These are phyloP conservation scores for Cervus canadensis DNA, from an alignment of 2,113 vertebrate genomes.

Conservation along the genomic window DNA sequence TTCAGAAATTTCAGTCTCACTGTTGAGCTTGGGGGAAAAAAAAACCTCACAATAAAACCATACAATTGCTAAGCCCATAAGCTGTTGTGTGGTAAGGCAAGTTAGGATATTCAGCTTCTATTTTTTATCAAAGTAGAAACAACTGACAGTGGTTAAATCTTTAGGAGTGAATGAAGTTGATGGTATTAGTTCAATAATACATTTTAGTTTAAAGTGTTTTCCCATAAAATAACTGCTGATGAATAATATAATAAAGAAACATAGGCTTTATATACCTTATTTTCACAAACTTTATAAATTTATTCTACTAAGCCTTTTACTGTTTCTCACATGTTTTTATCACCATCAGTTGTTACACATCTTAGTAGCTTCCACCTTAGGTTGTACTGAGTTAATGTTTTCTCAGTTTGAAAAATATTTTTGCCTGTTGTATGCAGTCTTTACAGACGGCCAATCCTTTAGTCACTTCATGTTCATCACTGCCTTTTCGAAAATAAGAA, in stretches of 20 bases:
- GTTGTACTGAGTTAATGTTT: background rate
- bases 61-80: background rate
- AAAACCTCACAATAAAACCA: background rate
- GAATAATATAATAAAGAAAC: conserved; percentile 1
- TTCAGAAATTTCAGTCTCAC: background rate
- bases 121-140: background rate
- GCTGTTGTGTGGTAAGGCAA: background rate
- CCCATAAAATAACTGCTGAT: background rate
- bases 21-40: background rate
- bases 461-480: background rate
- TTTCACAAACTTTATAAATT: background rate
- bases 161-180: background rate
- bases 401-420: background rate
- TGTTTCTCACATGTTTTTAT: background rate
- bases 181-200: background rate
- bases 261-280: background rate
- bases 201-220: background rate
- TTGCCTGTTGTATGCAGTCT: background rate
- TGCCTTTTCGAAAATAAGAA: background rate
- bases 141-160: background rate
- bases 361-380: conserved; percentile 26
- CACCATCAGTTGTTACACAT: background rate
- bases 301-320: background rate
- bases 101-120: background rate
- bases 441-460: background rate